Conservation (phyloP, 2,888 invertebrate species). For the Rhaphigaster nebulosa region DNA sequence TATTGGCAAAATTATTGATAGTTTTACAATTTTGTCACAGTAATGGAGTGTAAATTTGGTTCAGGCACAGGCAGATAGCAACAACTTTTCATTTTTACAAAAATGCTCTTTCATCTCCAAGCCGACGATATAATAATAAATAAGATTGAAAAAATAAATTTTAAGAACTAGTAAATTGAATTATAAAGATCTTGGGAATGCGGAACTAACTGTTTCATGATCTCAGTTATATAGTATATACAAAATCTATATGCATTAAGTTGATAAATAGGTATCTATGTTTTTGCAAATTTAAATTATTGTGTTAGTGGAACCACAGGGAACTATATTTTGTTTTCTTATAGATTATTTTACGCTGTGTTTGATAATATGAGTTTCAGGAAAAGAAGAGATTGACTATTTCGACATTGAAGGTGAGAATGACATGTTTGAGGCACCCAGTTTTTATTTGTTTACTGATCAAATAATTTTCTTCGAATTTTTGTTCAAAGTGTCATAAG, state of each 20-base stretch:
- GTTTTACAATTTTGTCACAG: too few relatives aligned
- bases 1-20: too few relatives aligned
- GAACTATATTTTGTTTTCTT: not conserved
- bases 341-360: not conserved
- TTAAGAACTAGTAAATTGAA: too few relatives aligned
- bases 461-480: not conserved
- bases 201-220: too few relatives aligned
- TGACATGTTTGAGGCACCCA: constrained; percentile 23
- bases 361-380: constrained; percentile 33
- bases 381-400: constrained; percentile 40
- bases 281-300: not conserved
- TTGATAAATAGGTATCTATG: not conserved
- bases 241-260: not conserved
- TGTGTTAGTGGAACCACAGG: not conserved
- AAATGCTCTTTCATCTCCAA: too few relatives aligned
- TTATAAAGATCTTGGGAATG: too few relatives aligned
- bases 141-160: too few relatives aligned
- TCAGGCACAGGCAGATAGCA: too few relatives aligned
- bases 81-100: too few relatives aligned
- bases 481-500: not conserved
- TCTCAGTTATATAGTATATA: too few relatives aligned
- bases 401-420: constrained; percentile 28
- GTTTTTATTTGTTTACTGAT: not conserved
- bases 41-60: too few relatives aligned
- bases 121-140: too few relatives aligned